Base-by-base conservation (phyloP, 2,797 vertebrate genomes). In the Cichlasoma orientale region DNA sequence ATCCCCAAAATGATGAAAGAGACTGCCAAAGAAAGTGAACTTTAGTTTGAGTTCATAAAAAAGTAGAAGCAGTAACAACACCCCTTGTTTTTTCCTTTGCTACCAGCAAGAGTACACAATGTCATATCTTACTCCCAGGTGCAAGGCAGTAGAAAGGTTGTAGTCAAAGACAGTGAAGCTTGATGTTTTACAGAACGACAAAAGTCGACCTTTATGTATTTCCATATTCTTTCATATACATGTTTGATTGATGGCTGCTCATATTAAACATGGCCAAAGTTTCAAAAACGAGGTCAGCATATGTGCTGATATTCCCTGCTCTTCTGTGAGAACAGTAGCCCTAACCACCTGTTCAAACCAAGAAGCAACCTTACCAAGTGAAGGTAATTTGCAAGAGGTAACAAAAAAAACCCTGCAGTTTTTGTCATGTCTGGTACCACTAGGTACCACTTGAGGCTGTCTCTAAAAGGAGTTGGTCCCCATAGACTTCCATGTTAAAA, bases 371-470 rank as follows among this genome's bases (percentile, higher is more conserved):
- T 18, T n/a, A n/a, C n/a, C n/a, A n/a, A n/a, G n/a, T n/a, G n/a
- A n/a, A n/a, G n/a, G n/a, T n/a, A n/a, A n/a, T n/a, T n/a, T n/a
- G n/a, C n/a, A n/a, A n/a, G n/a, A n/a, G n/a, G n/a, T n/a, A n/a
- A n/a, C n/a, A n/a, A 63, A 63, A 63, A 66, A 66, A 33, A 8
- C n/a, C n/a, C 58, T 19, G 21, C 59, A 63, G 38, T 63, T 63
- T 31, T 31, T 31, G 7, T 33, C 8, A 33, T 7, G 7, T 33
- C 31, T 31, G 29, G 29, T 31, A 31, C 21, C 21, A 6, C 21
- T 44, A 63, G 41, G 59, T 44, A 21, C 36, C 21, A 44, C 33
- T 25, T 44, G 4, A 23, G 36, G 59, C 7, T 27, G 23, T 44
- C 38, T 66, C 23, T 25, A 66, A 66, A 25, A 44, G 0, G 4